These are phyloP conservation scores for Enchytraeus crypticus DNA, from an alignment of 2,888 invertebrate genomes.

Conservation along the genomic window DNA sequence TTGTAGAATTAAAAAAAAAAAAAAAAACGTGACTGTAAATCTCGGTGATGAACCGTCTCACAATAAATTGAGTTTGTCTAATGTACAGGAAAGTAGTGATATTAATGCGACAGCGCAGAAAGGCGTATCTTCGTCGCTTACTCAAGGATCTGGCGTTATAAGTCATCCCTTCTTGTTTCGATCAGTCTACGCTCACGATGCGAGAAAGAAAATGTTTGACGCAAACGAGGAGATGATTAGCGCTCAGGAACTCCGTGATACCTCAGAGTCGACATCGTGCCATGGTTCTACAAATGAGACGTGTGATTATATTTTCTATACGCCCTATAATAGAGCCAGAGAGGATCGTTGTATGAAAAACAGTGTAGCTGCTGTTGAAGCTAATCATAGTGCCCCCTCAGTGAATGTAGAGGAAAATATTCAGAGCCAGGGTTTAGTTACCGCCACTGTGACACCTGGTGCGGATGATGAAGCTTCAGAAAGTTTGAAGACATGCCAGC, in stretches of 20 bases:
- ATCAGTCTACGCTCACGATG: constrained; percentile 61
- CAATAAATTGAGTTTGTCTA: too few relatives aligned
- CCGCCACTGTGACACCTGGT: too few relatives aligned
- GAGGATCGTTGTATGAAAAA: background rate
- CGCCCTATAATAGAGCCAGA: constrained; percentile 20
- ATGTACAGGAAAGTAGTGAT: background rate
- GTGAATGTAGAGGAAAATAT: too few relatives aligned
- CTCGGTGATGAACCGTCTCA: too few relatives aligned
- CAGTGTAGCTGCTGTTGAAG: too few relatives aligned
- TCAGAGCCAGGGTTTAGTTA: too few relatives aligned
- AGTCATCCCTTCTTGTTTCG: constrained; percentile 61
- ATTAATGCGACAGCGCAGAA: background rate
- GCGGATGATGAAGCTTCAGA: too few relatives aligned
- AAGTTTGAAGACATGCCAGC: too few relatives aligned
- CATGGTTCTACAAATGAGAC: constrained; percentile 62
- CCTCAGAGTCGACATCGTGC: constrained; percentile 64
- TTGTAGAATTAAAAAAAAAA: constrained; percentile 6
- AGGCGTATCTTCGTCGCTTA: background rate
- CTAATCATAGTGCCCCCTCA: too few relatives aligned
- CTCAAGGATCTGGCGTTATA: constrained; percentile 53
- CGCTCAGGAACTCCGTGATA: constrained; percentile 17
- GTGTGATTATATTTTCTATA: constrained; percentile 84
- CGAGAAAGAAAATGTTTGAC: too few relatives aligned
- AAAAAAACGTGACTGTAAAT: too few relatives aligned
- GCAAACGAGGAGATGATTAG: constrained; percentile 33